Evolutionary conservation across 2,888 invertebrate species (phyloP), one percentile per base, ranked within the genome.

Genomic region (Lithophane leautieri): DNA sequence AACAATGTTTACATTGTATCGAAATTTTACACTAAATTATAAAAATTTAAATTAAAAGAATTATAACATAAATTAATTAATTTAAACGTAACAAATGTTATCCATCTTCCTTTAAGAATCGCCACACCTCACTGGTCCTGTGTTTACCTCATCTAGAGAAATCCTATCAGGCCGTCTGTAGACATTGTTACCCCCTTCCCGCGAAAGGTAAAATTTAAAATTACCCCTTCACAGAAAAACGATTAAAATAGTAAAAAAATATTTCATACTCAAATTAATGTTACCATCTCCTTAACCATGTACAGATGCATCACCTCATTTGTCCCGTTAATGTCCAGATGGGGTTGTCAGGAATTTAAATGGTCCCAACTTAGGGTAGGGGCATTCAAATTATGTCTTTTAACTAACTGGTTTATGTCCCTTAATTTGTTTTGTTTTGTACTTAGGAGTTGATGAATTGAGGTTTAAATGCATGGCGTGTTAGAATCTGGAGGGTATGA

Each of bases 291-390:
- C 34, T 19, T 54, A 81, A 73, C 44, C 44, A 69, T 66, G 14
- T 63, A 54, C 60, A 54, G 58, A 77, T 76, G 56, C 56, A 79
- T 71, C 25, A 67, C 80, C 70, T 70, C 81, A 80, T 82, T 79
- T 84, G 74, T 88, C 82, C 81, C 70, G 67, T 78, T 89, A 90
- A 91, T 88, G 89, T 88, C 89, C 89, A 81, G 82, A 88, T 88
- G 83, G 89, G 91, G 89, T 89, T 82, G 86, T 61, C 78, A 71
- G 78, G 92, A 89, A 90, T 90, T 77, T 83, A 86, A 90, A 90
- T 86, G 78, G 78, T 66, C 63, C 73, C 76, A 86, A 85, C 82
- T 88, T 79, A 54, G 82, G 82, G 75, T 25, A 61, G 47, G 76
- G 70, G 87, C 69, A 78, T 76, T 73, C 70, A 66, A 86, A 84